Evolutionary conservation across 2,113 vertebrate species (phyloP), one percentile per base, ranked within the genome.

Genomic region (Lagenorhynchus albirostris): DNA sequence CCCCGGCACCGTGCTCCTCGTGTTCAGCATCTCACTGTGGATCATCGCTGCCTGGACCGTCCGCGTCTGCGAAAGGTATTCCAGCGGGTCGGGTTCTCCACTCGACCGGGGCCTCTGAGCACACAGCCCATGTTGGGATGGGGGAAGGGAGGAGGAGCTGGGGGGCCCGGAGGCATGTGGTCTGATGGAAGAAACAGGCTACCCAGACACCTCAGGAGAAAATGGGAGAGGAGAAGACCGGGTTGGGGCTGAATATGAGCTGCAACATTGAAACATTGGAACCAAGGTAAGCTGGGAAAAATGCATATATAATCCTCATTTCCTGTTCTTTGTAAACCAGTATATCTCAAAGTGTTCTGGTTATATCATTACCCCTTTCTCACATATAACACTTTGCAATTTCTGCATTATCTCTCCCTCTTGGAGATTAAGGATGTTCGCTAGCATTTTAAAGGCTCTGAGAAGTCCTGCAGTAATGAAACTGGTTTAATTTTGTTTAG

Each of bases 11-110:
- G 99, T 99, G 98, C 99, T 99, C 97, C 99, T 99, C 77, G 99
- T 99, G 91, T 99, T 99, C 99, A 99, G 99, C 99, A 99, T 99
- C 98, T 99, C 99, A 53, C 98, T 99, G 98, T 99, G 99, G 99
- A 99, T 99, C 98, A 99, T 99, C 4, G 99, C 99, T 0, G 99
- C 99, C 13, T 99, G 99, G 99, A 99, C 99, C 0, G 99, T 99
- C 5, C 99, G 99, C 6, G 99, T 99, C 95, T 99, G 99, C 0
- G 99, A 99, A 98, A 99, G 99, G 99, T 99, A 98, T 98, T 99
- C 73, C 62, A 4, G 0, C 0, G 58, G 41, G 65, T 5, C 36
- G 2, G 0, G 7, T 13, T 18, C 50, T 8, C 21, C 25, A 2
- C 63, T 23, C 31, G 10, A 3, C 71, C 20, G 0, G 6, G 9